These are phyloP conservation scores for Monomorium pharaonis DNA, from an alignment of 1,140 invertebrate genomes.

Conservation along the genomic window DNA sequence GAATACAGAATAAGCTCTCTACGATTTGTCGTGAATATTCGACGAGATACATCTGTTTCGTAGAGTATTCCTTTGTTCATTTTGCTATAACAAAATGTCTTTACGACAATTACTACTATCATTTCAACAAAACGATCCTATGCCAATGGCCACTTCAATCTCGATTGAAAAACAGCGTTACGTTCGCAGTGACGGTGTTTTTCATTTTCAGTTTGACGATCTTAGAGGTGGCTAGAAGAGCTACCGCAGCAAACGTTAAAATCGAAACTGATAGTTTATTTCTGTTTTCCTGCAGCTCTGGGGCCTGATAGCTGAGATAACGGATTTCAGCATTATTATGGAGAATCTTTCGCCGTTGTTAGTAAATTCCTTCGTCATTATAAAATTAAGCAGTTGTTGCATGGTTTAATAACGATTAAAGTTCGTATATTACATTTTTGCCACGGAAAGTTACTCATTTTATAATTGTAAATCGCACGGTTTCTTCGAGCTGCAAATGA, in stretches of 20 bases:
- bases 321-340: constrained; percentile 17
- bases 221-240: not conserved
- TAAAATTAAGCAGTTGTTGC: constrained; percentile 19
- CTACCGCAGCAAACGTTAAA: not conserved
- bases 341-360: not conserved
- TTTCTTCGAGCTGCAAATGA: constrained; percentile 17
- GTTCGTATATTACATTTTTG: constrained; percentile 12
- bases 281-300: not conserved
- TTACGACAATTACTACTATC: constrained; percentile 26
- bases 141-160: constrained; percentile 31
- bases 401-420: constrained; percentile 18
- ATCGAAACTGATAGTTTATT: not conserved
- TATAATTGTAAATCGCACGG: not conserved
- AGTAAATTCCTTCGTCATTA: not conserved
- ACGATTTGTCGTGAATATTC: constrained; percentile 15
- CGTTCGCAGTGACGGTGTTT: not conserved
- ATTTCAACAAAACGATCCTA: not conserved
- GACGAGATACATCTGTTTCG: not conserved
- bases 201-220: not conserved
- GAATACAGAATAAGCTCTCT: not conserved
- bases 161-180: not conserved
- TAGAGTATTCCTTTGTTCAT: not conserved
- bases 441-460: not conserved
- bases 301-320: not conserved
- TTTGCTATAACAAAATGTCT: constrained; percentile 8